These are phyloP conservation scores for Spea hammondii DNA, from an alignment of 2,797 vertebrate genomes.

Conservation along the genomic window DNA sequence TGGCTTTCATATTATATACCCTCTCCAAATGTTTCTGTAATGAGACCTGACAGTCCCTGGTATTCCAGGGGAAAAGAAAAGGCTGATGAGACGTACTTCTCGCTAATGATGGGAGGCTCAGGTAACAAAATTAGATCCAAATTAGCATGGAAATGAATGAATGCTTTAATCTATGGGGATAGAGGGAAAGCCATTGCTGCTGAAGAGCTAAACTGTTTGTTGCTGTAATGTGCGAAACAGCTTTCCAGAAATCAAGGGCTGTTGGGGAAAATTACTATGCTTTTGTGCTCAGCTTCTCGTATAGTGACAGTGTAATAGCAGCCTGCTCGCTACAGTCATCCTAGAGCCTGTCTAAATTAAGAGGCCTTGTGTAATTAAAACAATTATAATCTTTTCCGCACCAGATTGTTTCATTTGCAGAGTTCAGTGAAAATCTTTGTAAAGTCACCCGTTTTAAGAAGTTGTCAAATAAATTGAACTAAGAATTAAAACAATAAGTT, in stretches of 20 bases:
- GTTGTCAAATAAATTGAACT: neutral
- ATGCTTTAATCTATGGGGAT: slow-evolving; percentile 1
- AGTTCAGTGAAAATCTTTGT: slow-evolving; percentile 56
- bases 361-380: slow-evolving; percentile 65
- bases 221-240: slow-evolving; percentile 36
- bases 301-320: slow-evolving; percentile 69
- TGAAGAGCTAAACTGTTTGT: slow-evolving; percentile 12
- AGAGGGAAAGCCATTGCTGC: neutral
- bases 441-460: slow-evolving; percentile 58
- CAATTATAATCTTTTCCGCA: slow-evolving; percentile 62
- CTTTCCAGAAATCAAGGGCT: slow-evolving; percentile 52
- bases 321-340: slow-evolving; percentile 56
- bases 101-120: neutral
- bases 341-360: slow-evolving; percentile 60
- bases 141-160: slow-evolving; percentile 26
- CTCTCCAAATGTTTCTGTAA: no score
- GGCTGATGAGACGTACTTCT: neutral
- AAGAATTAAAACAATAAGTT: neutral
- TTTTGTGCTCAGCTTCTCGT: slow-evolving; percentile 56
- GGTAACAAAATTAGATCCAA: neutral
- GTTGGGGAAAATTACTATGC: slow-evolving; percentile 63
- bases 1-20: no score
- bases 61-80: neutral
- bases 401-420: slow-evolving; percentile 56
- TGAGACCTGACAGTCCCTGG: no score